These are phyloP conservation scores for Leptinotarsa peninsularis DNA, from an alignment of 2,888 invertebrate species.

Conservation along the genomic window DNA sequence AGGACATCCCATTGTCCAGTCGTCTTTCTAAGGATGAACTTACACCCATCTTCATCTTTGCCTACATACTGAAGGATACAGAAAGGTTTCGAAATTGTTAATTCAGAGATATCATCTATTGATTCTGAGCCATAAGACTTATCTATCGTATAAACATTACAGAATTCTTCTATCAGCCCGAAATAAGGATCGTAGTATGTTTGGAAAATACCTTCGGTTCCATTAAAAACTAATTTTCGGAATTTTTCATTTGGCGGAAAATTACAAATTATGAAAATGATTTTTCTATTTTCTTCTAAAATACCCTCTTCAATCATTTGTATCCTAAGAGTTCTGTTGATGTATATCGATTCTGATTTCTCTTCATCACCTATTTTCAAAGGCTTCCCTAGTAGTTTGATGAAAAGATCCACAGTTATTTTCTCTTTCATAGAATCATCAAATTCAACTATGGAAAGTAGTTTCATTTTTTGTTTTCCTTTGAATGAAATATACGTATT, in stretches of 20 bases:
- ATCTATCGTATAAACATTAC: not conserved
- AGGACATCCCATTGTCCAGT: not conserved
- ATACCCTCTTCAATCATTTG: not conserved
- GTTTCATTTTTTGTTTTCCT: not conserved
- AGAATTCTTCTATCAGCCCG: not conserved
- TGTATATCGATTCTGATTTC: not conserved
- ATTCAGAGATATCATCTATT: not conserved
- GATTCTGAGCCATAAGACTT: not conserved
- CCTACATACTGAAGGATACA: constrained; percentile 2
- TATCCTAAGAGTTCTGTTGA: constrained; percentile 3
- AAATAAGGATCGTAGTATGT: not conserved
- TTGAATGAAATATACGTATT: not conserved
- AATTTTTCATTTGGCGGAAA: not conserved
- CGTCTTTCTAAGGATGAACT: not conserved
- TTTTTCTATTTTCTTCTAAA: not conserved
- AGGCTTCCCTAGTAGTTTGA: not conserved
- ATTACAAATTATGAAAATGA: not conserved
- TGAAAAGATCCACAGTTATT: not conserved
- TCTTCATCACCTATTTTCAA: not conserved
- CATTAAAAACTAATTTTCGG: not conserved
- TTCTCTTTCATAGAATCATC: not conserved
- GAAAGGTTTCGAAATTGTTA: not conserved
- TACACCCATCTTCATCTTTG: not conserved
- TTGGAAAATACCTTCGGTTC: not conserved
- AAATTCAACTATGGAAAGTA: constrained; percentile 3